Evolutionary conservation across 2,113 vertebrate species (phyloP), one percentile per base, ranked within the genome.

Genomic region (Elephas maximus): DNA sequence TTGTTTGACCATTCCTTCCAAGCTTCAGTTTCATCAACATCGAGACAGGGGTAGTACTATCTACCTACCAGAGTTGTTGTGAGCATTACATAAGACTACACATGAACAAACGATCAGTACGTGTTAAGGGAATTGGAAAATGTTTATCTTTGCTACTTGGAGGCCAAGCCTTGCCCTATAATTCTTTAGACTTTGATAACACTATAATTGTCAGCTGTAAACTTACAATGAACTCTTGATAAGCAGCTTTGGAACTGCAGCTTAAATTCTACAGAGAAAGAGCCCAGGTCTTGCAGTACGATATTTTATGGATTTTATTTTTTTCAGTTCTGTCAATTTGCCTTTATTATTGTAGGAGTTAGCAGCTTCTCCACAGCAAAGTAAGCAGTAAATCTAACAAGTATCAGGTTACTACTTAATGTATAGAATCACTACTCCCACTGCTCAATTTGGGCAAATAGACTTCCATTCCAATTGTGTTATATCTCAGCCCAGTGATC

Each of bases 301-400:
- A 15, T 67, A n/a, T 92, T 96, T 48, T 53, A 33, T 10, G 62
- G 51, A 20, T 86, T 33, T 51, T 0, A 26, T 28, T 51, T 94
- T 76, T 74, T 85, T 48, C 28, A 84, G 24, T 96, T 97, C n/a
- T 91, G n/a, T 18, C 48, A 41, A 62, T 33, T 90, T 93, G 65
- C 92, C 26, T 90, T 86, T 86, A 77, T 67, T 87, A 74, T 69
- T n/a, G 24, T 92, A 94, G 74, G 63, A 94, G 23, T 15, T 78
- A 89, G 37, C 20, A 57, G 45, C 30, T 83, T 84, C 48, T 92
- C 41, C 33, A 37, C 18, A 88, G 60, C n/a, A 84, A 94, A 65
- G 60, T 41, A 88, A 21, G 4, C 12, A 65, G 92, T 92, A 88
- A 71, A 48, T 77, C 30, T 77, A 88, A 84, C 8, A 71, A 20